A percentile compares a stretch with the other conserved stretches of the same genome.
Evolutionary conservation across 2,113 vertebrate genomes (phyloP).

Genomic region (Myotis davidii): DNA sequence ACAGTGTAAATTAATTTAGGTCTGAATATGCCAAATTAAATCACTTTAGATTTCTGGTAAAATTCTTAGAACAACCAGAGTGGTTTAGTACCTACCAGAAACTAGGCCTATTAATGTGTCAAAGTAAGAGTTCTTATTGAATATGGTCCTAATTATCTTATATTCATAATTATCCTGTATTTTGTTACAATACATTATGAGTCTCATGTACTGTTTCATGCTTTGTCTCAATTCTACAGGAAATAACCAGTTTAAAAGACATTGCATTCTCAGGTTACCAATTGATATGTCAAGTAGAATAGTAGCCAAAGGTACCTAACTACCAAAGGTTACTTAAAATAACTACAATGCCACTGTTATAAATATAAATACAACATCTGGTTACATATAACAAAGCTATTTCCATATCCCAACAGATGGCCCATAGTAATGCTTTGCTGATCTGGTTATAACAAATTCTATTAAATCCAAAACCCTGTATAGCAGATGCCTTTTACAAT

Average conservation of each 20-base stretch:
- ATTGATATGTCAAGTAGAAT: slow-evolving; percentile 27
- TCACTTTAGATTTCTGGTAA: slow-evolving; percentile 42
- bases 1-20: background rate
- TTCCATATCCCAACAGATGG: slow-evolving; percentile 79
- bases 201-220: slow-evolving; percentile 39
- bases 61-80: slow-evolving; percentile 50
- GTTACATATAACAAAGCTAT: slow-evolving; percentile 77
- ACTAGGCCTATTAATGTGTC: background rate
- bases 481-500: slow-evolving; percentile 76
- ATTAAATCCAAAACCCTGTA: slow-evolving; percentile 78
- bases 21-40: slow-evolving; percentile 48
- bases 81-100: slow-evolving; percentile 24
- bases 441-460: slow-evolving; percentile 79
- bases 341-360: slow-evolving; percentile 72
- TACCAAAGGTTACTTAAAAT: slow-evolving; percentile 74
- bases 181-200: slow-evolving; percentile 3
- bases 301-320: slow-evolving; percentile 58
- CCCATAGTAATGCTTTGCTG: slow-evolving; percentile 73
- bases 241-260: slow-evolving; percentile 56
- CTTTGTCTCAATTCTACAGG: slow-evolving; percentile 32
- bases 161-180: slow-evolving; percentile 5
- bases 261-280: slow-evolving; percentile 51
- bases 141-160: background rate
- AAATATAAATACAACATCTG: slow-evolving; percentile 75
- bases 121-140: slow-evolving; percentile 47